phyloP scores from a whole-genome alignment of 1,140 invertebrate species.

The Trichogramma pretiosum region DNA sequence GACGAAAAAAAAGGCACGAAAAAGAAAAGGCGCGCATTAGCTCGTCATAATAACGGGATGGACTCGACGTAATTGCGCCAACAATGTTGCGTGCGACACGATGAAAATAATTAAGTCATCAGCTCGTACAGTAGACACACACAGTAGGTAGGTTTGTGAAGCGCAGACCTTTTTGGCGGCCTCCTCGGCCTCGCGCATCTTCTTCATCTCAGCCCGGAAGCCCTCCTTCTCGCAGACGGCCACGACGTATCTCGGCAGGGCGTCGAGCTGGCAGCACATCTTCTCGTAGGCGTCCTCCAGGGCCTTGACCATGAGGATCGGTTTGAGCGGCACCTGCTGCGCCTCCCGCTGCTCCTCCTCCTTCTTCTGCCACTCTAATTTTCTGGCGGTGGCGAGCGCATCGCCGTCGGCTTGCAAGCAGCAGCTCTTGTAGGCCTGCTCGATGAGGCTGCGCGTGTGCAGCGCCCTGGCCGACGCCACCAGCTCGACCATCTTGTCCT shows the following conservation, averaged over 20 bases:
- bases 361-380: too few relatives aligned
- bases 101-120: too few relatives aligned
- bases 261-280: conserved; percentile 49
- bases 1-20: too few relatives aligned
- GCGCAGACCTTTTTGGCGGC: conserved; percentile 49
- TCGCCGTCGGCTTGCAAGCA: too few relatives aligned
- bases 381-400: too few relatives aligned
- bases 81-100: too few relatives aligned
- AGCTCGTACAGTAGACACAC: conserved; percentile 33
- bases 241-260: conserved; percentile 51
- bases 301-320: conserved; percentile 48
- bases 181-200: conserved; percentile 50
- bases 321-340: conserved; percentile 46
- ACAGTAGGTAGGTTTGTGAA: too few relatives aligned
- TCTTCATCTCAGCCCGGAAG: conserved; percentile 49
- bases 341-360: too few relatives aligned
- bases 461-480: conserved; percentile 51
- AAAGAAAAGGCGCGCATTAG: too few relatives aligned
- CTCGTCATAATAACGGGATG: too few relatives aligned
- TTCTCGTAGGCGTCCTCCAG: conserved; percentile 54
- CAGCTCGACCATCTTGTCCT: conserved; percentile 40
- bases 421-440: conserved; percentile 56
- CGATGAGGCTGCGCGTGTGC: conserved; percentile 52
- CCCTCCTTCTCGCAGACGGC: conserved; percentile 48
- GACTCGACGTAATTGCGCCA: too few relatives aligned